These are phyloP conservation scores for Xestia ashworthii DNA, from an alignment of 2,888 invertebrate species.

Conservation along the genomic window DNA sequence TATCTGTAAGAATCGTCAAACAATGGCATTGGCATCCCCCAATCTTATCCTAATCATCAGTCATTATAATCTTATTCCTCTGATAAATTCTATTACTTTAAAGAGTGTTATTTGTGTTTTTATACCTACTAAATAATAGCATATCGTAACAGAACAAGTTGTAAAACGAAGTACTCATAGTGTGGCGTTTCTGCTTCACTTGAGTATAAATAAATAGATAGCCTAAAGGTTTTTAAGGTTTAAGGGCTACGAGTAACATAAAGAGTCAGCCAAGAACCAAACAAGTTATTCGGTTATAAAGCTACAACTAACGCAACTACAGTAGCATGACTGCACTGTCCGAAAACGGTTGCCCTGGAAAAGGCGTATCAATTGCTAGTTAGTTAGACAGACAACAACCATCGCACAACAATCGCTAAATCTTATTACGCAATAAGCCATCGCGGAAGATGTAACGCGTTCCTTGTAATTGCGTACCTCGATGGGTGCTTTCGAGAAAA, in stretches of 20 bases:
- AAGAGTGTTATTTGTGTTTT: no score
- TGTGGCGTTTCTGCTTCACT: background rate
- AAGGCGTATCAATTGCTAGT: background rate
- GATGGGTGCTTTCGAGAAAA: conserved; percentile 66
- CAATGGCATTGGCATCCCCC: background rate
- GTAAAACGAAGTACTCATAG: no score
- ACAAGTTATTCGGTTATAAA: background rate
- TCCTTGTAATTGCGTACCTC: conserved; percentile 70
- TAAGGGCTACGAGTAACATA: background rate
- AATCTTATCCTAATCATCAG: background rate
- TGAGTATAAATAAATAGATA: background rate
- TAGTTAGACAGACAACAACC: background rate
- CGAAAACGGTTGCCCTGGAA: background rate
- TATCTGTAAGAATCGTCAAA: background rate
- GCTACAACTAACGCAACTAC: background rate
- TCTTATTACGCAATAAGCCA: conserved; percentile 5
- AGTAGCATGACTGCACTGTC: background rate
- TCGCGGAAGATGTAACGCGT: conserved; percentile 46
- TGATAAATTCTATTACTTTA: no score
- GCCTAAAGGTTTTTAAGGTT: no score
- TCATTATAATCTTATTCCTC: no score
- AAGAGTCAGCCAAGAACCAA: background rate
- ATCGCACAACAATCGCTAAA: conserved; percentile 23
- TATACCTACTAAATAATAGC: no score
- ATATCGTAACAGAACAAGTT: no score